Evolutionary conservation across 2,797 vertebrate genomes (phyloP), one percentile per base, ranked within the genome.

Genomic region (Perodicticus potto): DNA sequence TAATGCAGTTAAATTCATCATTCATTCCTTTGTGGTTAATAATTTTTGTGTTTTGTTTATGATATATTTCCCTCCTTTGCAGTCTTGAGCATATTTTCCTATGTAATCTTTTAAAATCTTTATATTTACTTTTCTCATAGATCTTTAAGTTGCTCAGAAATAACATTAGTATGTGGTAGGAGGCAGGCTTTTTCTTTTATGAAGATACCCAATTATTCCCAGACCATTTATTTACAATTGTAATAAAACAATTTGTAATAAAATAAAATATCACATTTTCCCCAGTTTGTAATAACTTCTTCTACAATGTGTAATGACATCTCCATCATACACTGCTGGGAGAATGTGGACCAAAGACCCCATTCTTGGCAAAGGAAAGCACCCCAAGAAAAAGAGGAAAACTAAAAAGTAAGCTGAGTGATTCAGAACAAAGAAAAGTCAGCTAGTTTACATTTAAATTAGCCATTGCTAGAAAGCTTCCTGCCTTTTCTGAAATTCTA

Each of bases 91-190:
- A 7, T 40, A 20, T 67, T 77, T 93, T 93, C 16, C 29, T 83
- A 13, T 37, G 25, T 57, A 61, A 53, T 69, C 25, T 83, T 90
- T 7, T 40, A 22, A 92, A 89, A 89, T 20, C 7, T 69, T 92
- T 92, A 73, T 34, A 25, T 86, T 86, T 73, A 25, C 29, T 88
- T 88, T 65, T 91, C 23, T 85, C 19, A 78, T 45, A 76, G 53
- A 45, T 78, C 27, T 91, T 77, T 89, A 89, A 92, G 59, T 89
- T 69, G 53, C 6, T 84, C 67, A n/a, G 32, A 82, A 91, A 16
- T 43, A 37, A 86, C 3, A 19, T 74, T 80, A 72, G 25, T 92
- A 23, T 86, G 13, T 92, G 27, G 22, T 49, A 94, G 4, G 49
- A 78, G 16, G 7, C 45, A 91, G 25, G n/a, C 1, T 1, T 45